Percentiles rank a stretch among this genome's conserved stretches.
Evolutionary conservation across 2,113 vertebrate genomes (phyloP).

Genomic region (Catagonus wagneri): DNA sequence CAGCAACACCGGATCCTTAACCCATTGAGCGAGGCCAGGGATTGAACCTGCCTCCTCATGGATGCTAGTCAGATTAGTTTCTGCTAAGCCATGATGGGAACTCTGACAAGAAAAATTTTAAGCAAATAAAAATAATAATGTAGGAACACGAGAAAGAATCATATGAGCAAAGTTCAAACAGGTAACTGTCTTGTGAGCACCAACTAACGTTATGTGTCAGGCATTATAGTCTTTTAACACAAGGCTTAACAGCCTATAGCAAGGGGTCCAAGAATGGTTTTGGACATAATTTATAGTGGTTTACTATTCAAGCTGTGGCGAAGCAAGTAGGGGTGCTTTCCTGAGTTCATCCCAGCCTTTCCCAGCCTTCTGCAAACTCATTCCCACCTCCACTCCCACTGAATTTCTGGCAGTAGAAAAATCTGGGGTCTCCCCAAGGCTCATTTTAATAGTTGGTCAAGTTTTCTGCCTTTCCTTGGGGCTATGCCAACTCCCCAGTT

Average conservation of each 20-base stretch:
- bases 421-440: not conserved
- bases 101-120: not conserved
- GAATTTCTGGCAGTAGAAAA: not conserved
- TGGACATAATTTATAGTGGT: not conserved
- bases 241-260: not conserved
- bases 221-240: not conserved
- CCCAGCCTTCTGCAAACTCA: not conserved
- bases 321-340: not conserved
- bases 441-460: conserved; percentile 10
- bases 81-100: no score
- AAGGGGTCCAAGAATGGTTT: not conserved
- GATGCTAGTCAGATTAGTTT: no score
- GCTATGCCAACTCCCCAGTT: not conserved
- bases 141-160: not conserved
- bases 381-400: not conserved
- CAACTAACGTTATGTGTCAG: not conserved
- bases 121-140: conserved; percentile 47
- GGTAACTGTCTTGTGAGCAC: not conserved
- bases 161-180: not conserved
- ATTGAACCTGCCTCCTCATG: no score
- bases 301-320: not conserved
- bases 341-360: not conserved
- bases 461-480: not conserved
- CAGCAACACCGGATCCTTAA: no score
- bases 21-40: no score